phyloP scores from a whole-genome alignment of 2,113 vertebrate species.

The Pimephales promelas region DNA sequence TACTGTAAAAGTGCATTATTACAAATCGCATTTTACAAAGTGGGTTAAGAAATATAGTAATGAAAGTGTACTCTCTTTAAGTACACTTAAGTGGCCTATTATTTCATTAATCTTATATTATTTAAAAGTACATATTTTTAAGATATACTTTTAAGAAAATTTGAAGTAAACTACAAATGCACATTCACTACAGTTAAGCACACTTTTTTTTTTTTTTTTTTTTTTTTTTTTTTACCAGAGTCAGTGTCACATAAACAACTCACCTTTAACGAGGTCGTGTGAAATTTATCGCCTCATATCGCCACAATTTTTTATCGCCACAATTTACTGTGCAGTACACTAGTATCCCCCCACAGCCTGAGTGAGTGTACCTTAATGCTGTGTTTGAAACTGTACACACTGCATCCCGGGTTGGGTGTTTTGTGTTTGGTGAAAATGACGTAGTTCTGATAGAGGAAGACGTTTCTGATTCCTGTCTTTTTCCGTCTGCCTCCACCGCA shows the following conservation, averaged over 20 bases:
- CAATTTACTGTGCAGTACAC: background rate
- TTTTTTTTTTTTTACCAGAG: no score
- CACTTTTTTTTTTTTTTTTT: no score
- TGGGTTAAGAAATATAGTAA: background rate
- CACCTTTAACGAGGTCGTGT: background rate
- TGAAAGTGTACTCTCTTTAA: background rate
- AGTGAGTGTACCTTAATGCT: slow-evolving; percentile 76
- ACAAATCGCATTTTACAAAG: background rate
- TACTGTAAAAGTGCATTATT: background rate
- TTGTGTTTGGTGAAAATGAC: slow-evolving; percentile 88
- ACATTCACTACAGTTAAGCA: background rate
- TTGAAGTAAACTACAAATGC: background rate
- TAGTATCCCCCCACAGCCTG: background rate
- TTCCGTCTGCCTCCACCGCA: slow-evolving; percentile 81
- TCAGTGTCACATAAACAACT: background rate
- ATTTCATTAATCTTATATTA: background rate
- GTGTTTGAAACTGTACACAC: slow-evolving; percentile 80
- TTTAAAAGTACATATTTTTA: background rate
- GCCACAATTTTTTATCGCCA: no score
- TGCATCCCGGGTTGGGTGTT: slow-evolving; percentile 72
- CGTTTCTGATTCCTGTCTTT: slow-evolving; percentile 75
- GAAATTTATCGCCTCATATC: background rate
- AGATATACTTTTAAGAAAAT: background rate
- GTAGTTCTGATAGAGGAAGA: slow-evolving; percentile 87
- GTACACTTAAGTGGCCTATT: background rate